Evolutionary conservation across 2,888 invertebrate species (phyloP).

Genomic region (Ormyrus pomaceus): DNA sequence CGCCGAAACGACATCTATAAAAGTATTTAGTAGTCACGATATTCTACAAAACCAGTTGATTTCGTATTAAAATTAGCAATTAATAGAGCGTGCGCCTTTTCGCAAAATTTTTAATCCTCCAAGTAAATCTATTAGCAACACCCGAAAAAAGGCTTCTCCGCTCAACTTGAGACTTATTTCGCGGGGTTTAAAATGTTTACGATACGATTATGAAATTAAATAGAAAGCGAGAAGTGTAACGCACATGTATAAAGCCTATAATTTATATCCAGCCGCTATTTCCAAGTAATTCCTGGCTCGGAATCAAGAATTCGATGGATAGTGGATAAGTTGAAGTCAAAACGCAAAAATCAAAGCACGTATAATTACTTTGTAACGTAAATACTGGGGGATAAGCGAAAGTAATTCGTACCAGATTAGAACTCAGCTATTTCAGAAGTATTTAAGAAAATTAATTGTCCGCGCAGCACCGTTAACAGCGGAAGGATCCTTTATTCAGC

Average conservation of each 20-base stretch:
- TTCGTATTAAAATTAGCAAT: constrained; percentile 13
- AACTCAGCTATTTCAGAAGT: too few species aligned
- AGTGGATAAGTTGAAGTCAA: constrained; percentile 29
- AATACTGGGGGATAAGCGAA: neutral
- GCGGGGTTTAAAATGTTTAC: constrained; percentile 29
- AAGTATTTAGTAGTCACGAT: constrained; percentile 19
- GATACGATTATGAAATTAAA: constrained; percentile 48
- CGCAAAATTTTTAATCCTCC: neutral
- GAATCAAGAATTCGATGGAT: constrained; percentile 39
- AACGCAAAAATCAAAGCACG: neutral
- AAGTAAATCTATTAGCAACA: neutral
- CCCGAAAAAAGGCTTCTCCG: constrained; percentile 8
- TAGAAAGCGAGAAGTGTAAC: constrained; percentile 41
- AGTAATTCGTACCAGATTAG: too few species aligned
- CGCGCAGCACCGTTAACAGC: too few species aligned
- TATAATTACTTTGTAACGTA: constrained; percentile 13
- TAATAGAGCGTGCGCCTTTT: neutral
- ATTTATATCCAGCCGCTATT: constrained; percentile 30
- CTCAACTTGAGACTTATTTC: constrained; percentile 17
- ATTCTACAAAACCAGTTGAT: neutral
- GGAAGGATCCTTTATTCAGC: too few species aligned
- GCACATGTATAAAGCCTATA: constrained; percentile 28
- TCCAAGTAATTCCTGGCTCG: constrained; percentile 9
- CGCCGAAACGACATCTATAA: neutral
- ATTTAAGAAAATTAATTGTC: too few species aligned